Evolutionary conservation across 2,113 vertebrate genomes (phyloP), one percentile per base, ranked within the genome.

Genomic region (Scolopax mira): DNA sequence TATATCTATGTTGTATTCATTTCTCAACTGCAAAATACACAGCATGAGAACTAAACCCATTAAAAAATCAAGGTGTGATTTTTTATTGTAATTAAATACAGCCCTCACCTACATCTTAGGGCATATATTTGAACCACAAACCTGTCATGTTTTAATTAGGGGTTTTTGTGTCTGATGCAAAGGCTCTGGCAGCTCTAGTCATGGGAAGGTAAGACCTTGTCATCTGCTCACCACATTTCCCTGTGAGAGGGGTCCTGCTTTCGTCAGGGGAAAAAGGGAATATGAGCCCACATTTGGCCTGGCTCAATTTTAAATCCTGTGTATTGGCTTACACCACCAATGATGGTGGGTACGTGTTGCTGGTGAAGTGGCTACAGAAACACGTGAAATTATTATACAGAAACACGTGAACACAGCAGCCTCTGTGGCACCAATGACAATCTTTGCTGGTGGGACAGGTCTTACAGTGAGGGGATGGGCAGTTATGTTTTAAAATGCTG

Each of bases 201-300:
- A 55, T 1, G 6, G 42, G 33, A 83, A 79, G 5, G n/a, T 62
- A 79, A 37, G 67, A 51, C 9, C 30, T 66, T 77, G 19, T 73
- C 7, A 78, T 41, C 37, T 78, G 10, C 25, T 84, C 23, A 22
- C 11, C 22, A 57, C 55, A 24, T 48, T 90, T 66, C 24, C 9
- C 42, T 55, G 8, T 31, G 25, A 83, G 37, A 88, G 18, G 5
- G 11, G 16, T 57, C 21, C 27, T 69, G 31, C 4, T 3, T 24
- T 37, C 61, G 46, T 7, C 12, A 28, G 54, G 12, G 4, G 9
- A 24, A 58, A 83, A 66, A 91, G 11, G 12, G 30, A 64, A 54
- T 0, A 1, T 0, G 11, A 72, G 11, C 9, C 24, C 23, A 35
- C 0, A 0, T 48, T 33, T 79, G 44, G 25, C 57, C 33, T 31